A percentile compares a stretch with the other conserved stretches of the same genome.
These are phyloP conservation scores for Drosophila setosimentum DNA, from an alignment of 2,888 invertebrate species.

Conservation along the genomic window DNA sequence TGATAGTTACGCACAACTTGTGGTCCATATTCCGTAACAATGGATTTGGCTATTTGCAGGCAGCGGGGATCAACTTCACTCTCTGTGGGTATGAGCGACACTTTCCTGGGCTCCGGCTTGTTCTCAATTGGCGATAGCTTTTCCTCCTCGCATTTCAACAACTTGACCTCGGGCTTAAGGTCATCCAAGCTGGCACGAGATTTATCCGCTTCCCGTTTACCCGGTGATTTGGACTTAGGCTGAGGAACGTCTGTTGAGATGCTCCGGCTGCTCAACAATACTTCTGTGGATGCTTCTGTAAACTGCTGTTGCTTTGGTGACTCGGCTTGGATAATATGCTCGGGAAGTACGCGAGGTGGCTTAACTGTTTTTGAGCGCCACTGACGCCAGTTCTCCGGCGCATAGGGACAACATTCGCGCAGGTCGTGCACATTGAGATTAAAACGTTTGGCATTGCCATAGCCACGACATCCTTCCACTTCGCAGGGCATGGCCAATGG, in stretches of 20 bases:
- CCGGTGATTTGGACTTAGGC: constrained; percentile 2
- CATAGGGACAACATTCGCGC: constrained; percentile 92
- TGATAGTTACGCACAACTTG: constrained; percentile 77
- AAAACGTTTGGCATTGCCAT: constrained; percentile 94
- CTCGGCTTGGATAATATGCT: constrained; percentile 42
- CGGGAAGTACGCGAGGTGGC: constrained; percentile 68
- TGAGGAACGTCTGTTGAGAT: background rate
- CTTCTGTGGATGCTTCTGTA: constrained; percentile 2
- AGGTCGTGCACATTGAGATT: constrained; percentile 90
- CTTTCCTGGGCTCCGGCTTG: constrained; percentile 1
- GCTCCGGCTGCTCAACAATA: background rate
- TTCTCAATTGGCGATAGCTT: background rate
- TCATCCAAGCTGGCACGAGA: constrained; percentile 11
- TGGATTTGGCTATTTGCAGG: constrained; percentile 75
- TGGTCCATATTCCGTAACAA: constrained; percentile 83
- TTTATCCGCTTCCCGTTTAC: constrained; percentile 8
- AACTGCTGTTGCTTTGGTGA: background rate
- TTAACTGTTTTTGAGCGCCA: constrained; percentile 81
- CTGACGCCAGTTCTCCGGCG: constrained; percentile 83
- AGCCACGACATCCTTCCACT: constrained; percentile 94
- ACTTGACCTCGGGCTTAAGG: constrained; percentile 1
- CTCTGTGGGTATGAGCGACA: background rate
- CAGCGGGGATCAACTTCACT: constrained; percentile 16
- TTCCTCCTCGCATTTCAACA: background rate
- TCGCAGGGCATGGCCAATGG: constrained; percentile 88